Conservation (phyloP, 1,140 invertebrate genomes). For the Drosophila trapezifrons region DNA sequence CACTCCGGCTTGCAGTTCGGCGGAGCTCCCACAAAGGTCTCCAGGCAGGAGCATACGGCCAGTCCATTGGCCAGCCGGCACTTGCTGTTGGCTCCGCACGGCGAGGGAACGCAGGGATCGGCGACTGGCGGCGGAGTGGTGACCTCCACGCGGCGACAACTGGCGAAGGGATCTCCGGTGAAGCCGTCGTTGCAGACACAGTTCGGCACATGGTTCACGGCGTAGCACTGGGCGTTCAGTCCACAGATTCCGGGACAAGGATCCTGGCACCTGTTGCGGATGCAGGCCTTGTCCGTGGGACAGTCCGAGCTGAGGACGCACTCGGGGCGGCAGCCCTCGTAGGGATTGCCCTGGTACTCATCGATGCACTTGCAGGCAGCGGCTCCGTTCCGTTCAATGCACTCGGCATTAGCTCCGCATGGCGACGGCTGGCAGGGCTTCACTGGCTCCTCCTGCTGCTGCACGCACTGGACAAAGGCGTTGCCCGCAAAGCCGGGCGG, state of each 20-base stretch:
- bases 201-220: constrained; percentile 89
- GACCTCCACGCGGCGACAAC: constrained; percentile 86
- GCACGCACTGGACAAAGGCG: constrained; percentile 88
- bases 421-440: constrained; percentile 89
- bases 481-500: constrained; percentile 89
- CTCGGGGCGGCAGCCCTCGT: constrained; percentile 89
- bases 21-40: constrained; percentile 88
- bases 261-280: constrained; percentile 90
- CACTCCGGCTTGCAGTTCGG: constrained; percentile 90
- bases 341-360: constrained; percentile 90
- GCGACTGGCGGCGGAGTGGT: constrained; percentile 86
- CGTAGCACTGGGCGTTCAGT: constrained; percentile 89
- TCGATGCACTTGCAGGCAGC: constrained; percentile 89
- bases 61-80: constrained; percentile 89
- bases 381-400: constrained; percentile 87
- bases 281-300: constrained; percentile 88
- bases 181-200: constrained; percentile 90
- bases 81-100: constrained; percentile 92
- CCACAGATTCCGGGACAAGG: constrained; percentile 91
- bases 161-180: constrained; percentile 91
- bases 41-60: constrained; percentile 91
- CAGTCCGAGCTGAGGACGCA: constrained; percentile 92
- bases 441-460: constrained; percentile 84
- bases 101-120: constrained; percentile 90
- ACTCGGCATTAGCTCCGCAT: constrained; percentile 89